Base-by-base conservation (phyloP, 2,888 invertebrate species). In the Drosophila picticornis region DNA sequence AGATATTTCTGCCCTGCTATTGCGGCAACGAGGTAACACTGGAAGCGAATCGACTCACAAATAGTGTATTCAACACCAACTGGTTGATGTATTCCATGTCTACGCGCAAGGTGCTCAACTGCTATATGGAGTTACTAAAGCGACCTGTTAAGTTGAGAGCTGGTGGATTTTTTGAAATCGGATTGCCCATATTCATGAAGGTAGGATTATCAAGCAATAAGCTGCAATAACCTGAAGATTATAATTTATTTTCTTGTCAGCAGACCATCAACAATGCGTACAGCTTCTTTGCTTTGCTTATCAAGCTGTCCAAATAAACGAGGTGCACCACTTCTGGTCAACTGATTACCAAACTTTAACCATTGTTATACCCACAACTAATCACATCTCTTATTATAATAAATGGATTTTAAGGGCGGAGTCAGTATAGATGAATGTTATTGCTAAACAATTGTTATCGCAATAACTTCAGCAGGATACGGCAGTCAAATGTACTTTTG, bases 1-100 rank as follows among this genome's bases (percentile, higher is more conserved):
- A 93, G 76, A 92, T 92, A 40, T 92, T 84, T 62, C 64, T 92
- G 40, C 92, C 92, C 62, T 93, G 92, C 60, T 91, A 90, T 56
- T 92, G 87, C 69, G 92, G 85, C 52, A 91, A 92, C 58, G 86
- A 92, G 68, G 48, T 92, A 4, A 92, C 88, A 22, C 7, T 84
- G 1, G 77, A 91, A 53, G 90, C 91, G 46, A 67, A 82, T 19
- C 65, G 75, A 25, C 59, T 92, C 0, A 81, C 80, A 9, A 77
- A 80, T 4, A 77, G 86, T 48, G 79, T 90, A 3, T 93, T 91
- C 43, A 79, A 64, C 19, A 89, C 90, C n/a, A 90, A 91, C 34
- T 92, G 92, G 93, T 53, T 84, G 27, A 61, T 65, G 7, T 82
- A 88, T 40, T 83, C 91, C 0, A 55, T 71, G 13, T 32, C 64